phyloP scores from a whole-genome alignment of 2,113 vertebrate genomes.

The Pseudorasbora parva region DNA sequence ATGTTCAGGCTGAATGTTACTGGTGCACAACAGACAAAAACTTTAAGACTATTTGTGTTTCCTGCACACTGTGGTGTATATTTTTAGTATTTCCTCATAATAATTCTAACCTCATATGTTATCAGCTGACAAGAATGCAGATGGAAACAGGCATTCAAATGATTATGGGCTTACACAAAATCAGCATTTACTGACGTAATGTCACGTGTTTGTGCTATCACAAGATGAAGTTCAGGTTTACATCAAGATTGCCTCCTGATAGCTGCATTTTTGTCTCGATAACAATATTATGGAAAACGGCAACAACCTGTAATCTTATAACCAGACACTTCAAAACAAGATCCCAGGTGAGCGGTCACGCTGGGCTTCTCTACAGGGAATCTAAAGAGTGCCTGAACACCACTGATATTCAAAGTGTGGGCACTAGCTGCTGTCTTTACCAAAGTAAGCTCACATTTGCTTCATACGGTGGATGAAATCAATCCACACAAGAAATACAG shows the following conservation, averaged over 20 bases:
- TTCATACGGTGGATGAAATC: constrained; percentile 7
- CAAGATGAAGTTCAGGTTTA: constrained; percentile 23
- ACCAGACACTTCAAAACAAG: constrained; percentile 16
- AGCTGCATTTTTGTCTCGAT: constrained; percentile 12
- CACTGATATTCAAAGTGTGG: constrained; percentile 16
- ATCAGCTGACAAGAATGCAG: background rate
- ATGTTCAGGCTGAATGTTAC: background rate
- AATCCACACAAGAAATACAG: background rate
- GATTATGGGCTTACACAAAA: background rate
- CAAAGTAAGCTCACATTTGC: constrained; percentile 30
- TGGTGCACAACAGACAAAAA: constrained; percentile 11
- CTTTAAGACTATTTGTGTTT: constrained; percentile 12
- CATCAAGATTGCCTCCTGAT: constrained; percentile 14
- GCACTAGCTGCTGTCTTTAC: constrained; percentile 40
- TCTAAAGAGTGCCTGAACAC: constrained; percentile 29
- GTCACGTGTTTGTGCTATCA: background rate
- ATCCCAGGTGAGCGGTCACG: constrained; percentile 12
- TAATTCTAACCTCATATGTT: background rate
- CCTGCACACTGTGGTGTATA: background rate
- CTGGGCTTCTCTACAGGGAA: constrained; percentile 3
- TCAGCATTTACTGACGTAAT: background rate
- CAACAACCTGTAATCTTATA: background rate
- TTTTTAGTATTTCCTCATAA: constrained; percentile 17
- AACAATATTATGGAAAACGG: constrained; percentile 1
- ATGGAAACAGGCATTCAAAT: background rate